Base-by-base conservation (phyloP, 2,113 vertebrate species). In the Xerus inauris region DNA sequence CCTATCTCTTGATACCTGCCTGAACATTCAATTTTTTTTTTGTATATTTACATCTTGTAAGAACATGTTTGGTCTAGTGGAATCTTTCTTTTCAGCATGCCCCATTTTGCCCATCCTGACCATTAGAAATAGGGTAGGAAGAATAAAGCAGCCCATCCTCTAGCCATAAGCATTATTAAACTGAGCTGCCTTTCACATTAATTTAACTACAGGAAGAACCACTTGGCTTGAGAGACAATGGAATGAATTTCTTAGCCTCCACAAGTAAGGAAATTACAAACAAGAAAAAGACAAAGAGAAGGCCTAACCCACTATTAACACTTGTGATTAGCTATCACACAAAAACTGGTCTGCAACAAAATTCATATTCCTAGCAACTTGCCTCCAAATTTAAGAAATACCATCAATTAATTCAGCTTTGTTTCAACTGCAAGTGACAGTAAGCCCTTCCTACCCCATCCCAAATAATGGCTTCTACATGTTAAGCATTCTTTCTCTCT, bases 291-390 rank as follows among this genome's bases (percentile, higher is more conserved):
- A 77, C 22, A 73, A 87, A 95, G 45, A 57, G 45, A 81, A 89
- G 24, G 32, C 26, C 30, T 65, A 71, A 22, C 6, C 3, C 57
- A 82, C 35, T 64, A 59, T 67, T 83, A 91, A 86, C 35, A 76
- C 3, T 62, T 81, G 28, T 45, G 28, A 87, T 76, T 73, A 80
- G 76, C 7, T 76, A 38, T 64, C 9, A 24, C 13, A 20, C 35
- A 77, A 65, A 30, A 59, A 6, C 40, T 83, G 75, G 19, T 57
- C 73, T 49, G 57, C 22, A 89, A 79, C 16, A 94, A 96, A 87
- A 84, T 80, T 95, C 20, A 90, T 90, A 59, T 28, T 94, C 42
- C 11, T 40, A 83, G 54, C 19, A 79, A 75, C n/a, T 84, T 87
- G 47, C 24, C 42, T 87, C 49, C 42, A 89, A 95, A 28, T 54